These are phyloP conservation scores for Anomalospiza imberbis DNA, from an alignment of 2,797 vertebrate genomes.

Conservation along the genomic window DNA sequence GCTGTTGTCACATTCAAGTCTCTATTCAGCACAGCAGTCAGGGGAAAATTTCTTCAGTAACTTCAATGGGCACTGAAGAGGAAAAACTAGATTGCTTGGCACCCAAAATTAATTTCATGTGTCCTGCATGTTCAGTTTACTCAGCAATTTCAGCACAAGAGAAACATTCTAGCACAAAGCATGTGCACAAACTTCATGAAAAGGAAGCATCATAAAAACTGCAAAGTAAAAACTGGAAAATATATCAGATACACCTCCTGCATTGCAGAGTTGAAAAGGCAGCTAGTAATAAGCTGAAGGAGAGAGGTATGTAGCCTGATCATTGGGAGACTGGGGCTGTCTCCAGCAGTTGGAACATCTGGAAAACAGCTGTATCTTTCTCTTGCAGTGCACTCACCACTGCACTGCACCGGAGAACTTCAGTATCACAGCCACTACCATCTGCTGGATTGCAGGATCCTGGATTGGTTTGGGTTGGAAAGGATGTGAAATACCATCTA, in stretches of 20 bases:
- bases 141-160: neutral
- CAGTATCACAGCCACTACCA: neutral
- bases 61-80: neutral
- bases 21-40: neutral
- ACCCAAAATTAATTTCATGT: neutral
- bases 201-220: neutral
- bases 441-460: neutral
- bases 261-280: neutral
- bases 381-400: neutral
- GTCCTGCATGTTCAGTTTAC: neutral
- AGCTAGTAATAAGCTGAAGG: neutral
- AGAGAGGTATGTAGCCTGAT: neutral
- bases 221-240: neutral
- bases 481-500: neutral
- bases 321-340: neutral
- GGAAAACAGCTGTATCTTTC: neutral
- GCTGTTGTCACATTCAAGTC: neutral
- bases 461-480: neutral
- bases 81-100: neutral
- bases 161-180: neutral
- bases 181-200: neutral
- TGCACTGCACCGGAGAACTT: neutral
- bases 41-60: neutral
- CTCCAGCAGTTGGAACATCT: neutral
- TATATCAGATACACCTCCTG: neutral